Evolutionary conservation across 2,797 vertebrate genomes (phyloP), one percentile per base, ranked within the genome.

Genomic region (Bradypodion ventrale): DNA sequence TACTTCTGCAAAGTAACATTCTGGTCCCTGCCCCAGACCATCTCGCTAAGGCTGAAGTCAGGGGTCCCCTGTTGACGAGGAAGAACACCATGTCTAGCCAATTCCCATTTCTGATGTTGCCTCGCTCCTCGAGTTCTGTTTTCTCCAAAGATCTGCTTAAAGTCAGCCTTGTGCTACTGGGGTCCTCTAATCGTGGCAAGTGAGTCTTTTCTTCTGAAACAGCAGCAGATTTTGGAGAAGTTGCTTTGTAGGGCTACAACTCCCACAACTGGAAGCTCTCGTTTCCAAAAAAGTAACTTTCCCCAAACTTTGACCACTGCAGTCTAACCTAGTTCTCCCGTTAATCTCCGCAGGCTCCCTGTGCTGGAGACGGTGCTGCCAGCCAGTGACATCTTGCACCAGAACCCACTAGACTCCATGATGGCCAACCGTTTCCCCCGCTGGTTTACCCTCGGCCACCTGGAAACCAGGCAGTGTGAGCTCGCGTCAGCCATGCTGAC

Each of bases 401-500:
- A 91, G 78, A 90, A 35, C 82, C 89, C 92, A 0, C 86, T 93
- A 77, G 94, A 94, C 80, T 94, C 94, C 16, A 91, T 94, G 89
- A 59, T 90, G 75, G 93, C 88, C 86, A 95, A 89, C 77, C 94
- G 92, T 46, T 94, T 94, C 21, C 94, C 95, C 16, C 95, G 94
- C 63, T 96, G 95, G 95, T 95, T 95, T 86, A 94, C 94, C 84
- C 91, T 95, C 0, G 94, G 95, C 42, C 95, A 96, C 80, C 85
- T 96, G 63, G 95, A 96, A 76, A 95, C 94, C 0, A 93, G 94
- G 27, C 95, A 96, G 87, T 95, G 95, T 2, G 95, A 95, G 74
- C 94, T 96, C 25, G 95, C 95, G 2, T 95, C 95, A 0, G 60
- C 95, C 85, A 95, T 95, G 95, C 89, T 96, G 68, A 95, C 94